Evolutionary conservation across 2,797 vertebrate genomes (phyloP).

Genomic region (Dryobates pubescens): DNA sequence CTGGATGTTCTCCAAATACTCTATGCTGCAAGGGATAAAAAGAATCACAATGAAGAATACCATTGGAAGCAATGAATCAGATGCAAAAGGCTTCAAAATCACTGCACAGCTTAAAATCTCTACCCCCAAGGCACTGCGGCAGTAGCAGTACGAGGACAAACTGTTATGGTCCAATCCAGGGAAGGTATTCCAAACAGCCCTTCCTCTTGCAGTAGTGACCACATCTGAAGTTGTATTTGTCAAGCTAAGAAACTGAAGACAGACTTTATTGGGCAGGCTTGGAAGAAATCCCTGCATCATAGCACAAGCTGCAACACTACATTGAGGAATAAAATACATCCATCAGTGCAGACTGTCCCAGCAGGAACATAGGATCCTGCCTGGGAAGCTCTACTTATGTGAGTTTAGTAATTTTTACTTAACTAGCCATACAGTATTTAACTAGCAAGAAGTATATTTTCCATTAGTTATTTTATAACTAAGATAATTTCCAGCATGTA

Average conservation of each 20-base stretch:
- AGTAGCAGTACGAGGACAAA: not conserved
- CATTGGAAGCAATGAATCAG: not conserved
- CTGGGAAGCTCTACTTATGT: not conserved
- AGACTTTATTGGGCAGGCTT: not conserved
- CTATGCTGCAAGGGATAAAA: conserved; percentile 81
- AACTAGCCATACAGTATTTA: not conserved
- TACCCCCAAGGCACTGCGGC: not conserved
- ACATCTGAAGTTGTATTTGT: not conserved
- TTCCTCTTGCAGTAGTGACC: not conserved
- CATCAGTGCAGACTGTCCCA: not conserved
- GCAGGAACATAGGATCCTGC: not conserved
- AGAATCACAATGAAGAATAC: conserved; percentile 19
- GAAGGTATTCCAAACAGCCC: not conserved
- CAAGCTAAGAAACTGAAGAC: not conserved
- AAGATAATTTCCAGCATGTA: not conserved
- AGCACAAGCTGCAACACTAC: not conserved
- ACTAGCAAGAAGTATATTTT: not conserved
- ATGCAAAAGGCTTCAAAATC: not conserved
- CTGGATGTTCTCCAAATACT: conserved; percentile 91
- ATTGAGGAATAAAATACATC: not conserved
- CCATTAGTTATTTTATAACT: not conserved
- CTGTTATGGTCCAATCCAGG: not conserved
- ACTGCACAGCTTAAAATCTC: not conserved
- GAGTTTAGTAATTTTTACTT: not conserved
- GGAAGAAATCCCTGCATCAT: not conserved